A percentile compares a stretch with the other conserved stretches of the same genome.
phyloP scores from a whole-genome alignment of 2,888 invertebrate genomes.

The Lithophane socia region DNA sequence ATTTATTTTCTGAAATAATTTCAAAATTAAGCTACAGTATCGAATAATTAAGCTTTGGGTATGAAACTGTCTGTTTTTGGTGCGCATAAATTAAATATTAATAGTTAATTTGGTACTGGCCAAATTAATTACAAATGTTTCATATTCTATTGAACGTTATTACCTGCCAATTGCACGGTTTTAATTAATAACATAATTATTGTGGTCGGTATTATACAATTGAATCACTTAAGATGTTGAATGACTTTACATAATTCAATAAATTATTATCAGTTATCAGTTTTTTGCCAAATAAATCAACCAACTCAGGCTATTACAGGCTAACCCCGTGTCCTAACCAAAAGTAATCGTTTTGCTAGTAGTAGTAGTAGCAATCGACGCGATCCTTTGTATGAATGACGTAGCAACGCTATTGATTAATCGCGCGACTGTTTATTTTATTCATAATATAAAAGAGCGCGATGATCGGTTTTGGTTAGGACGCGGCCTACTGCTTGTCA shows the following conservation, averaged over 20 bases:
- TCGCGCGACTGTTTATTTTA: too few species aligned
- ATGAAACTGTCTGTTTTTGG: background rate
- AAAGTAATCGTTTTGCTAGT: too few species aligned
- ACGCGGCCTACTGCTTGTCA: background rate
- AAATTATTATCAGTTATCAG: background rate
- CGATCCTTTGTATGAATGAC: too few species aligned
- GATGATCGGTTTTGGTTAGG: too few species aligned
- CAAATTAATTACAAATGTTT: background rate
- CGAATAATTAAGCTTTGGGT: background rate
- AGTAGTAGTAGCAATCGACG: too few species aligned
- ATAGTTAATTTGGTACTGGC: too few species aligned
- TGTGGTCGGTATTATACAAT: background rate
- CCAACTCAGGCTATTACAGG: background rate
- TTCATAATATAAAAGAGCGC: too few species aligned
- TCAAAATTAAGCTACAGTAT: background rate
- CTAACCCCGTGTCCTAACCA: too few species aligned
- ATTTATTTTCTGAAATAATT: background rate
- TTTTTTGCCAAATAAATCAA: background rate
- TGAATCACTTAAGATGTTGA: too few species aligned
- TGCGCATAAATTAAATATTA: background rate
- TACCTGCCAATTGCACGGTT: background rate
- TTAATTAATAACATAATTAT: background rate
- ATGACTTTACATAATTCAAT: too few species aligned
- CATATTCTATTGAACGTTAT: background rate
- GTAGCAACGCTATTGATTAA: too few species aligned